Conservation (phyloP, 1,140 invertebrate genomes). For the Penaeus indicus region DNA sequence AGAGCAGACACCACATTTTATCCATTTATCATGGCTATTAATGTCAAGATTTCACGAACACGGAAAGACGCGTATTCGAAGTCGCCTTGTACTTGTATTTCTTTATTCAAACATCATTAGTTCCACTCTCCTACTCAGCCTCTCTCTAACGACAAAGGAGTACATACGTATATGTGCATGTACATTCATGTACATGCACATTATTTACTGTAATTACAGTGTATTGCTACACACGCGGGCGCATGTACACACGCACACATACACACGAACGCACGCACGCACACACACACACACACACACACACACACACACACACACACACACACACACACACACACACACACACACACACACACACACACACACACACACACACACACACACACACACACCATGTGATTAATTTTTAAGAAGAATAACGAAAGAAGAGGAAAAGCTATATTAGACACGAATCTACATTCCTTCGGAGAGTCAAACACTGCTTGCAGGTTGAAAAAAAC, state of each 20-base stretch:
- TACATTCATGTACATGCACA: neutral
- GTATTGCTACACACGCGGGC: neutral
- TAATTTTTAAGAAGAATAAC: neutral
- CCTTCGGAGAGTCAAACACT: too few relatives aligned
- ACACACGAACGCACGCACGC: neutral
- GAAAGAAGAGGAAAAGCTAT: neutral
- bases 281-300: neutral
- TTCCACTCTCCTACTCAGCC: too few relatives aligned
- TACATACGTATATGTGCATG: neutral
- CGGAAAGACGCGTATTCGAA: too few relatives aligned
- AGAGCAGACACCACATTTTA: too few relatives aligned
- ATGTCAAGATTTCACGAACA: too few relatives aligned
- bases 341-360: neutral
- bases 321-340: constrained; percentile 4
- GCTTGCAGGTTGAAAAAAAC: too few relatives aligned
- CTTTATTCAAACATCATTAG: too few relatives aligned
- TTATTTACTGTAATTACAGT: constrained; percentile 4
- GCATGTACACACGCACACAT: constrained; percentile 20
- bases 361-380: neutral
- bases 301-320: neutral
- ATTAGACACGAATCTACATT: neutral
- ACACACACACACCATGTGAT: neutral
- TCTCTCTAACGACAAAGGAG: too few relatives aligned
- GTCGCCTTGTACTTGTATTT: too few relatives aligned
- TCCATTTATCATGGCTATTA: too few relatives aligned